Evolutionary conservation across 2,888 invertebrate species (phyloP), one percentile per base, ranked within the genome.

Genomic region (Habrosyne pyritoides): DNA sequence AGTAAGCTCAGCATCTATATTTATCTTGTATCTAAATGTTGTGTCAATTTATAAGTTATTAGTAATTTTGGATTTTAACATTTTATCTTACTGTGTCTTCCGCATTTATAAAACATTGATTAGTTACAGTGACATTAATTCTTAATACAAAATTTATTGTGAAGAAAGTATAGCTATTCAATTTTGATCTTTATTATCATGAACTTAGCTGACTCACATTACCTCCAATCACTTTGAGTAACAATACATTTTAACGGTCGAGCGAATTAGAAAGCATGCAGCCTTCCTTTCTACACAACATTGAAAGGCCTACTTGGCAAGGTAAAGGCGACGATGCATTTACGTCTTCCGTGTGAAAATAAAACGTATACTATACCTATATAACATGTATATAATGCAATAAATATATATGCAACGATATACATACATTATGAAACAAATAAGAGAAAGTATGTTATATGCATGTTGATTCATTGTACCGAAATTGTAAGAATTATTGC

Each of bases 241-340:
- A 28, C 50, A 50, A 50, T 50, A 12, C 28, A 28, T 21, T 28
- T 50, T 56, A 65, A 66, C 61, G 54, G 66, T 61, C 52, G 57
- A 63, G 57, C 60, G 60, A 68, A 69, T 69, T 73, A 69, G 76
- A 75, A 75, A 75, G 76, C 71, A 69, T 60, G 63, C 67, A 58
- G 33, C 70, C 64, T 67, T 66, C 55, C 58, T 28, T 50, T 50
- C 28, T 28, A 28, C 18, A 28, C 24, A 48, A 26, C 50, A 21
- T 28, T 50, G 18, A 6, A 28, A 50, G 50, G 28, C 50, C 50
- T 50, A 50, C 50, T 50, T 50, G 10, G 21, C 21, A 47, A 21
- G 24, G 24, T 24, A 47, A 47, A 47, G 47, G 42, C 18, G 42
- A 42, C 42, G 42, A 42, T 42, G 42, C 42, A 42, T 18, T 36